Evolutionary conservation across 2,113 vertebrate genomes (phyloP).

Genomic region (Phaethon lepturus): DNA sequence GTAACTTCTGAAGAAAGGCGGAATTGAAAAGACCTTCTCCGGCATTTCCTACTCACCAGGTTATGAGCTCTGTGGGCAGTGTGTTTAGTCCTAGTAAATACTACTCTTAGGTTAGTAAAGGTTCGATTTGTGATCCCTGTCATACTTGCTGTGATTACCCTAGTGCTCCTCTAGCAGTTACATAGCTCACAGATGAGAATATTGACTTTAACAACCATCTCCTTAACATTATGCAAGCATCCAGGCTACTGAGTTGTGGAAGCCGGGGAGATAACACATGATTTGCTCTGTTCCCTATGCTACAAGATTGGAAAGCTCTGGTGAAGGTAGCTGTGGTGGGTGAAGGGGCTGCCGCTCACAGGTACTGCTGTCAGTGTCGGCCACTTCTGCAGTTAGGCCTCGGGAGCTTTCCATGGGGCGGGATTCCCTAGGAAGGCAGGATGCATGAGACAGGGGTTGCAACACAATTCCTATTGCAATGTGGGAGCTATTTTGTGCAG

Average conservation of each 20-base stretch:
- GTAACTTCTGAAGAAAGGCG: not conserved
- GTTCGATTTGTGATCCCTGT: not conserved
- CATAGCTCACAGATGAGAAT: not conserved
- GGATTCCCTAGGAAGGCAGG: not conserved
- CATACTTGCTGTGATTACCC: not conserved
- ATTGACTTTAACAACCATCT: not conserved
- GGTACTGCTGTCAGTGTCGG: not conserved
- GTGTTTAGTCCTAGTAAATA: not conserved
- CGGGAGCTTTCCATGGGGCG: not conserved
- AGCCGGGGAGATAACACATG: rapidly evolving
- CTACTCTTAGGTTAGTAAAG: not conserved
- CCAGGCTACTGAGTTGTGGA: not conserved
- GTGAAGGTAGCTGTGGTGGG: not conserved
- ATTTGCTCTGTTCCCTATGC: not conserved
- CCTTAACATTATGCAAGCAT: not conserved
- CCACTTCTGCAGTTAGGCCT: not conserved
- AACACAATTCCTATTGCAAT: not conserved
- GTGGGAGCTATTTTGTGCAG: not conserved
- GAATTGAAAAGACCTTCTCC: not conserved
- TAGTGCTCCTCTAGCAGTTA: not conserved
- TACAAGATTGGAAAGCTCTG: not conserved
- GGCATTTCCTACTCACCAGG: not conserved
- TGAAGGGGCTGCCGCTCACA: not conserved
- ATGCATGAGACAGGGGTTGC: not conserved
- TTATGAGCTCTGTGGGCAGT: not conserved